Evolutionary conservation across 2,797 vertebrate genomes (phyloP), one percentile per base, ranked within the genome.

Genomic region (Spinus pinus): DNA sequence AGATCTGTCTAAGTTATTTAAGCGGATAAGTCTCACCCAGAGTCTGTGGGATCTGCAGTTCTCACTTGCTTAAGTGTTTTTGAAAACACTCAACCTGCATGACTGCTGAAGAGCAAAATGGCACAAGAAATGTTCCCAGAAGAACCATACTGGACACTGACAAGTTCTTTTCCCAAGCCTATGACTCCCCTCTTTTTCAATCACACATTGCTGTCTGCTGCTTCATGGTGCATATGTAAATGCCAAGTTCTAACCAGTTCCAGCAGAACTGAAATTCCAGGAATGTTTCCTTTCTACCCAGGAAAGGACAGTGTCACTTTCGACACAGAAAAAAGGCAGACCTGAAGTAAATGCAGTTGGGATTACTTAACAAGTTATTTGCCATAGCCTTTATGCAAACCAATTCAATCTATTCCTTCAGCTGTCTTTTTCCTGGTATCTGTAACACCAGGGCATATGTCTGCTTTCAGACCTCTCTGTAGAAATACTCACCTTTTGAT

Each of bases 401-500:
- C 41, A 77, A 60, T 33, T 12, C 81, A 65, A 39, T 33, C 31
- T 33, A 35, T 28, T 51, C 57, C 7, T 72, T 41, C 46, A 77
- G 20, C 5, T 65, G 47, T 25, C 10, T 42, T 78, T 65, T 58
- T 62, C n/a, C 64, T 54, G 44, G 0, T 73, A 19, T 9, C 35
- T 49, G 17, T 56, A 77, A 69, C 5, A 5, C 35, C 30, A 70
- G 31, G 31, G 53, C 64, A 69, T 10, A 18, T 8, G 6, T 4
- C 7, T 3, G 14, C n/a, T 27, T 72, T 58, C 51, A 80, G 39
- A 46, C 6, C 46, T 33, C 67, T 42, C 37, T 9, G 58, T 1
- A 78, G 46, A 58, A 79, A 91, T 4, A 60, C 51, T 1, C 84
- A 99, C 99, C 99, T 99, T 97, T 98, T 99, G 88, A 99, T 97